Base-by-base conservation (phyloP, 2,797 vertebrate species). In the Cyprinella venusta region DNA sequence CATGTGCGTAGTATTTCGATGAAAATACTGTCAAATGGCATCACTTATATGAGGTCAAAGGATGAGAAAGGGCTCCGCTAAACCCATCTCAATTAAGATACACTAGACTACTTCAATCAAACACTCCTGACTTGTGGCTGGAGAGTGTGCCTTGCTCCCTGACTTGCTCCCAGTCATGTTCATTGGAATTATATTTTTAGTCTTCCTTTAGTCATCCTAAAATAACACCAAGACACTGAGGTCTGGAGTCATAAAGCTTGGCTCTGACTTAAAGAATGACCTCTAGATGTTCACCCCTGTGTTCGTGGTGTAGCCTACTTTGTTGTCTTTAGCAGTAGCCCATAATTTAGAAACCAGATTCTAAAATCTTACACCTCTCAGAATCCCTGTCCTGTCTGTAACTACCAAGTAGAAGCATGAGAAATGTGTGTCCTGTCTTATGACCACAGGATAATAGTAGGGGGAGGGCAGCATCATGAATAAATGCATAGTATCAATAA, bases 141-240 rank as follows among this genome's bases (percentile, higher is more conserved):
- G 26, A 19, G 40, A 71, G 54, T 71, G 26, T 71, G 80, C 56
- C 64, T 26, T 48, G 40, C 74, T 79, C 40, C 15, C 67, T 56
- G 70, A 85, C 82, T 87, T 86, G 85, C 76, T 77, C 52, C 77
- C 50, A 45, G 45, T 71, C 68, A 63, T 63, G 64, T 63, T 86
- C 67, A 78, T 71, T 80, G 71, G 81, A 88, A 85, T 86, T 83
- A 36, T 69, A 70, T 76, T 87, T 85, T 72, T 52, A 80, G 79
- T 87, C 76, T 33, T 80, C 12, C 15, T n/a, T 81, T 78, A 79
- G n/a, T n/a, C 80, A 70, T 83, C 69, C 84, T 88, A 84, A 89
- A 90, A 86, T 86, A 87, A 87, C 86, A 75, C 81, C 71, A 84
- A 84, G 70, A 33, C 83, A 69, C 68, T 74, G 54, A 42, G 67